phyloP scores from a whole-genome alignment of 2,888 invertebrate species.

The Melinaea marsaeus region DNA sequence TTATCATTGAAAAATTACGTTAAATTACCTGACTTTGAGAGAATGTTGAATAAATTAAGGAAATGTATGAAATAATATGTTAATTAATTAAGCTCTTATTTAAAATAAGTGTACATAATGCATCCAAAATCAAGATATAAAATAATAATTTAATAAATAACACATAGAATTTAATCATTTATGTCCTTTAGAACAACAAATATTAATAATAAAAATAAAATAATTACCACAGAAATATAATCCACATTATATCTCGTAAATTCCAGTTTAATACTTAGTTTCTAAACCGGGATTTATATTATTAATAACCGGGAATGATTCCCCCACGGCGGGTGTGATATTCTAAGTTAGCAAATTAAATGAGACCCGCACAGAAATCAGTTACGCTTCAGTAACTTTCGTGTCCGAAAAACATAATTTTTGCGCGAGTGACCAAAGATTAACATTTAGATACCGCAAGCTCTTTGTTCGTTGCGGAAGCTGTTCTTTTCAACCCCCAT shows the following conservation, averaged over 20 bases:
- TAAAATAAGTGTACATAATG: not conserved
- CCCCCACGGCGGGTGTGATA: conserved; percentile 29
- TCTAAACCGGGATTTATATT: conserved; percentile 26
- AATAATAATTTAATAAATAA: no score
- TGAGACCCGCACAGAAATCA: conserved; percentile 50
- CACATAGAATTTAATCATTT: no score
- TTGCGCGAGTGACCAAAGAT: conserved; percentile 77
- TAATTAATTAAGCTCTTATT: not conserved
- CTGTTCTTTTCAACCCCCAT: conserved; percentile 50
- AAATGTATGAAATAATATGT: not conserved
- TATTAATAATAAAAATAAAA: no score
- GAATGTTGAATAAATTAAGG: not conserved
- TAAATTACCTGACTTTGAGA: not conserved
- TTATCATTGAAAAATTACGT: conserved; percentile 35
- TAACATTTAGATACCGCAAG: conserved; percentile 73
- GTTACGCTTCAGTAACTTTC: conserved; percentile 62
- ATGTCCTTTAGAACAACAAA: no score
- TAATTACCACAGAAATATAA: no score
- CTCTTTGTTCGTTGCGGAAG: conserved; percentile 63
- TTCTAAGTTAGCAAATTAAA: conserved; percentile 45
- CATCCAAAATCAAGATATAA: no score
- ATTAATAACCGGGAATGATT: conserved; percentile 30
- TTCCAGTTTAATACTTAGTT: conserved; percentile 12
- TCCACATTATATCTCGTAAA: conserved; percentile 3
- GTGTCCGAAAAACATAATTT: conserved; percentile 77